These are phyloP conservation scores for Dendroctonus ponderosae DNA, from an alignment of 1,140 invertebrate genomes.

Conservation along the genomic window DNA sequence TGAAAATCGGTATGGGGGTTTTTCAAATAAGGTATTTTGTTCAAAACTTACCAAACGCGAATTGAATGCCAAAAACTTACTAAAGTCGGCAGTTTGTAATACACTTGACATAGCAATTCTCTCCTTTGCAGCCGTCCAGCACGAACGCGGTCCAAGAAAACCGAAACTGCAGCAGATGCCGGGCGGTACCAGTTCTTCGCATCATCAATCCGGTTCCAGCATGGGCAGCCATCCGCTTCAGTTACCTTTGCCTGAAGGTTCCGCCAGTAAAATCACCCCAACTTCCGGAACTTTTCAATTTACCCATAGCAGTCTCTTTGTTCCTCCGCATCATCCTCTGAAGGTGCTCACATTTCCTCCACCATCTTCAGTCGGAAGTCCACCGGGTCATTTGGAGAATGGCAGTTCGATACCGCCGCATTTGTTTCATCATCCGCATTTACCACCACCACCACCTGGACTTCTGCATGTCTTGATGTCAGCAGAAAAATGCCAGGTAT, in stretches of 20 bases:
- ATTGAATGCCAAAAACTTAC: no score
- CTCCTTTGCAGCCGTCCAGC: slow-evolving; percentile 84
- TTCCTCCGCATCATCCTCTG: slow-evolving; percentile 50
- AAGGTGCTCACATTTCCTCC: slow-evolving; percentile 53
- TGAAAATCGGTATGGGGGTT: no score
- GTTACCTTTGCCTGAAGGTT: slow-evolving; percentile 35
- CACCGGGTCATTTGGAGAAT: slow-evolving; percentile 35
- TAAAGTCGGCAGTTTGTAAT: no score
- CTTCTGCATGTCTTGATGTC: slow-evolving; percentile 78
- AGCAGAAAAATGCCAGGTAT: slow-evolving; percentile 82
- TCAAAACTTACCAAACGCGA: no score
- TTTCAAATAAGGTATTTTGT: no score
- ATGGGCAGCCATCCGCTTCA: slow-evolving; percentile 28
- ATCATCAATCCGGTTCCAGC: slow-evolving; percentile 13
- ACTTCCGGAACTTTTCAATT: slow-evolving; percentile 40
- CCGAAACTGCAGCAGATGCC: slow-evolving; percentile 65
- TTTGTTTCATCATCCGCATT: slow-evolving; percentile 52
- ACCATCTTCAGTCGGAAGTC: slow-evolving; percentile 53
- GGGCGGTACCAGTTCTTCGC: slow-evolving; percentile 33
- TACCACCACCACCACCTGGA: slow-evolving; percentile 66
- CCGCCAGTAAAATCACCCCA: slow-evolving; percentile 19
- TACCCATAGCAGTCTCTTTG: slow-evolving; percentile 41
- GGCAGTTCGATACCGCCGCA: slow-evolving; percentile 37
- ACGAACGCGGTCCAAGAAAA: slow-evolving; percentile 92
- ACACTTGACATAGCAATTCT: no score